phyloP scores from a whole-genome alignment of 2,797 vertebrate species.

The Triplophysa yarkandensis region DNA sequence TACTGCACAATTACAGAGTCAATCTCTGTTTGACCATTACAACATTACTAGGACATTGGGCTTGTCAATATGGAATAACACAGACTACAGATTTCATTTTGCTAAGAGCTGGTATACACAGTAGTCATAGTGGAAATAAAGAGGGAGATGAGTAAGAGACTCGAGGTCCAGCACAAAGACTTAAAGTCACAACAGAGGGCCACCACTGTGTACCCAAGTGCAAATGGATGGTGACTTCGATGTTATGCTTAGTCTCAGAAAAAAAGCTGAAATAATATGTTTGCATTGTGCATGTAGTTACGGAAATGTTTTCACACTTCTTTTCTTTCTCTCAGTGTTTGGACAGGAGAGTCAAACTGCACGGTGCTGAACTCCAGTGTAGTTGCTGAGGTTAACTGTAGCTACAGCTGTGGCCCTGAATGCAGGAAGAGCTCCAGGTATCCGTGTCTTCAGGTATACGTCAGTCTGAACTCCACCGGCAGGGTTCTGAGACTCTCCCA shows the following conservation, averaged over 20 bases:
- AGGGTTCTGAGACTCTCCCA: conserved; percentile 85
- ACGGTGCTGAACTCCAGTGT: conserved; percentile 86
- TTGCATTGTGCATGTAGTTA: not conserved
- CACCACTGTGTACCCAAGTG: not conserved
- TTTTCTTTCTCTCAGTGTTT: conserved; percentile 74
- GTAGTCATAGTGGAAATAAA: conserved; percentile 44
- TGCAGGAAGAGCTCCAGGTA: conserved; percentile 90
- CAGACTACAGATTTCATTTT: conserved; percentile 31
- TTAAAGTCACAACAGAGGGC: not conserved
- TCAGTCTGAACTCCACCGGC: conserved; percentile 87
- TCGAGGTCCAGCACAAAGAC: conserved; percentile 7
- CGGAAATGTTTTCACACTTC: not conserved
- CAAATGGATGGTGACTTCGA: not conserved
- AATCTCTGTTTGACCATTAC: not conserved
- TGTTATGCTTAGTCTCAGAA: conserved; percentile 13
- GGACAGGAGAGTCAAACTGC: conserved; percentile 88
- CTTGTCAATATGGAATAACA: conserved; percentile 22
- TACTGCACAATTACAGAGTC: not conserved
- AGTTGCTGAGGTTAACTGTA: conserved; percentile 88
- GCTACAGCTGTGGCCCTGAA: conserved; percentile 89
- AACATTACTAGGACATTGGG: conserved; percentile 6
- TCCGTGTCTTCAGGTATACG: conserved; percentile 91
- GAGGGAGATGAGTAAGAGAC: conserved; percentile 44
- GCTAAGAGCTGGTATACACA: conserved; percentile 13
- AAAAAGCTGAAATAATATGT: conserved; percentile 3